Evolutionary conservation across 1,140 invertebrate species (phyloP).

Genomic region (Leucophenga varia): DNA sequence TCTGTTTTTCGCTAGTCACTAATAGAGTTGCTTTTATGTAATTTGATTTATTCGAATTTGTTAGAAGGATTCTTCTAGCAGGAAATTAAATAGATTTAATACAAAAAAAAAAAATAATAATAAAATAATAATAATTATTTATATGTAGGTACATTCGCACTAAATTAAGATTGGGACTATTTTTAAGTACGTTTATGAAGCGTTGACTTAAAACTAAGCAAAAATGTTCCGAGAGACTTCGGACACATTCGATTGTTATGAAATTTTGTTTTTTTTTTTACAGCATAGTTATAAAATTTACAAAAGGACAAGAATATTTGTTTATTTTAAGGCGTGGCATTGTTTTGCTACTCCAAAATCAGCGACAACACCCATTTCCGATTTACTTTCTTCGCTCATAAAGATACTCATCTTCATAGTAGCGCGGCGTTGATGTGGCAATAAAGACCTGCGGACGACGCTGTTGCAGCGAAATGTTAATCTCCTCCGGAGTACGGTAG

Average conservation of each 20-base stretch:
- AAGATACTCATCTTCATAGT: constrained; percentile 55
- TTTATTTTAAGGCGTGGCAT: too few species aligned
- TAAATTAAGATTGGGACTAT: constrained; percentile 28
- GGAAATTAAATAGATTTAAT: constrained; percentile 46
- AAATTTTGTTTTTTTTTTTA: too few species aligned
- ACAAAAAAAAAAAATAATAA: constrained; percentile 27
- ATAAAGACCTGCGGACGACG: constrained; percentile 62
- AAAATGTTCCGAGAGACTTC: constrained; percentile 11
- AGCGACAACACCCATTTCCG: constrained; percentile 9
- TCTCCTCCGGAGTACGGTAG: constrained; percentile 79
- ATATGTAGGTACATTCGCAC: constrained; percentile 50
- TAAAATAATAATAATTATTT: too few species aligned
- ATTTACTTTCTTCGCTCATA: constrained; percentile 53
- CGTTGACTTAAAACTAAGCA: constrained; percentile 37
- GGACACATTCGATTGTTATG: too few species aligned
- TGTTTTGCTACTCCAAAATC: too few species aligned
- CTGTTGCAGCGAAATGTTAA: constrained; percentile 80
- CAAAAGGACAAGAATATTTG: constrained; percentile 28
- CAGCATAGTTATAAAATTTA: constrained; percentile 17
- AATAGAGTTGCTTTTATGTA: too few species aligned
- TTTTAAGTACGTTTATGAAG: constrained; percentile 7
- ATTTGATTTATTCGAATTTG: constrained; percentile 24
- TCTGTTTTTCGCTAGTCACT: too few species aligned
- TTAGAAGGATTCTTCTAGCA: constrained; percentile 53
- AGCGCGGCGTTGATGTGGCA: constrained; percentile 46